Conservation (phyloP, 1,140 invertebrate species). For the Pseudomyrmex cubaensis region DNA sequence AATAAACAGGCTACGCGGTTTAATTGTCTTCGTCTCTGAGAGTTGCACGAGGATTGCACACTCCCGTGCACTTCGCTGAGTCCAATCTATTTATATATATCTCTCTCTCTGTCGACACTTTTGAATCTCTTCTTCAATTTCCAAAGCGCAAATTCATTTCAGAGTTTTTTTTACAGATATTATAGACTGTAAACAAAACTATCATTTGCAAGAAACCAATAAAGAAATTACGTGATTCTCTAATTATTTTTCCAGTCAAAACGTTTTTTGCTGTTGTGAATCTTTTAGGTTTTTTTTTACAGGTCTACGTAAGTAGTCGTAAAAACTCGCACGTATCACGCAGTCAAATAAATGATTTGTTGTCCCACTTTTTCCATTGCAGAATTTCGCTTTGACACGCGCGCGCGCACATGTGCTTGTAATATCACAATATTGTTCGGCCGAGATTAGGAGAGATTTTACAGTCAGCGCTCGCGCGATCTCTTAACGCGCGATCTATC, state of each 20-base stretch:
- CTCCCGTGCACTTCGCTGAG: neutral
- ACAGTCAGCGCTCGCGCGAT: constrained; percentile 1
- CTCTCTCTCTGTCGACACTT: neutral
- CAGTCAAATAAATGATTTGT: no score
- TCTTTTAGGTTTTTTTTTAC: neutral
- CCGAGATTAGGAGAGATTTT: constrained; percentile 5
- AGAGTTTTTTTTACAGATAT: neutral
- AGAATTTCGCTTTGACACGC: neutral
- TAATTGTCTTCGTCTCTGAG: constrained; percentile 46
- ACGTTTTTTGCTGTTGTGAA: no score
- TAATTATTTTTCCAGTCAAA: no score
- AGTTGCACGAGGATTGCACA: constrained; percentile 24
- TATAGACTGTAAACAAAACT: neutral
- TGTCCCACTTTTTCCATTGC: no score
- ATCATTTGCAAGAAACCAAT: neutral
- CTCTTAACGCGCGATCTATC: constrained; percentile 22
- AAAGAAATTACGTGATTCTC: neutral
- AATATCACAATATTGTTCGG: neutral
- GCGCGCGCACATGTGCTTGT: no score
- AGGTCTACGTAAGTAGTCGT: neutral
- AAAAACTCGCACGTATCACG: no score
- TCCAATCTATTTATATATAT: neutral
- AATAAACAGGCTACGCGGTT: constrained; percentile 65
- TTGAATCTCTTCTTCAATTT: neutral
- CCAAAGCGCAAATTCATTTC: neutral